A percentile compares a stretch with the other conserved stretches of the same genome.
Conservation (phyloP, 2,113 vertebrate species). For the Apodemus sylvaticus region DNA sequence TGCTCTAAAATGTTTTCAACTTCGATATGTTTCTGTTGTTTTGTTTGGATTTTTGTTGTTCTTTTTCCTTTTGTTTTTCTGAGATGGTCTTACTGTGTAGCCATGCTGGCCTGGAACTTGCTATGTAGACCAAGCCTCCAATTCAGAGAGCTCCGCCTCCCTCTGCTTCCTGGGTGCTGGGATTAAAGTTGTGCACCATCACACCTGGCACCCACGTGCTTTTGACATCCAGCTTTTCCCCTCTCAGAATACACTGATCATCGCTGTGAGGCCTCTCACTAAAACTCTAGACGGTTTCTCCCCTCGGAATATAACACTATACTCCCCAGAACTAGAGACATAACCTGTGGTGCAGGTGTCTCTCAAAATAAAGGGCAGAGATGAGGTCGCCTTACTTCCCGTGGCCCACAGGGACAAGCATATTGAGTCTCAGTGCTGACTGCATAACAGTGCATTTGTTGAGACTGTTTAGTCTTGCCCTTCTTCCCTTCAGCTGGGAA, state of each 20-base stretch:
- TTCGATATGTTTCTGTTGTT: conserved; percentile 6
- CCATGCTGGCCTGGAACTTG: not conserved
- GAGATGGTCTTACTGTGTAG: not conserved
- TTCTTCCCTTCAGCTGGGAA: not conserved
- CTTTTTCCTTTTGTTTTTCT: not conserved
- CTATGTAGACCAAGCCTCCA: not conserved
- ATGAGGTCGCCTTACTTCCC: not conserved
- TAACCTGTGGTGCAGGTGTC: not conserved
- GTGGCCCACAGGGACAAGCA: not conserved
- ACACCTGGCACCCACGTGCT: not conserved
- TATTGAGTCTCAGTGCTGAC: not conserved
- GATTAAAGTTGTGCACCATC: not conserved
- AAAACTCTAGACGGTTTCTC: not conserved
- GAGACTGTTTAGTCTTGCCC: not conserved
- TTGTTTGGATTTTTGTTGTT: not conserved
- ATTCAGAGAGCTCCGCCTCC: not conserved
- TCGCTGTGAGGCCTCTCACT: conserved; percentile 19
- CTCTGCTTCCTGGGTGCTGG: not conserved
- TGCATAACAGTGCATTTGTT: conserved; percentile 49
- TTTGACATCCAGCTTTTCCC: not conserved
- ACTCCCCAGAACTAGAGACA: conserved; percentile 14
- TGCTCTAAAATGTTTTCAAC: conserved; percentile 32
- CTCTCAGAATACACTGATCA: not conserved
- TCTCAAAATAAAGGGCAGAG: not conserved
- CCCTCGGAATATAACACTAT: not conserved